Base-by-base conservation (phyloP, 1,140 invertebrate genomes). In the Drosophila mayri region DNA sequence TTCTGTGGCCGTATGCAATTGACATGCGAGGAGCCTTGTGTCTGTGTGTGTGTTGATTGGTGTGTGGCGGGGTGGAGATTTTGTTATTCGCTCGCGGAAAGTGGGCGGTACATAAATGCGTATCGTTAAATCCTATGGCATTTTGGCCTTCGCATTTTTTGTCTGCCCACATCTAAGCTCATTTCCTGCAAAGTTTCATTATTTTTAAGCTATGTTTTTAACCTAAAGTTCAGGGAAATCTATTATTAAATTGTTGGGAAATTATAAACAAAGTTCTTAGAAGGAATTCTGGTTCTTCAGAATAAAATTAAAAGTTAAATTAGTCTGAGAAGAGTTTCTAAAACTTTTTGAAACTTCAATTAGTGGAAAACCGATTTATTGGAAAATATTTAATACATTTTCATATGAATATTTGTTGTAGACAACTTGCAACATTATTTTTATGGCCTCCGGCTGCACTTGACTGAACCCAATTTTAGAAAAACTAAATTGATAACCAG, bases 1-100 rank as follows among this genome's bases (percentile, higher is more conserved):
- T n/a, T 14, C 59, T 32, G 47, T 32, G 59, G 59, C 44, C 59
- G 54, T 61, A 32, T 61, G 59, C 59, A 54, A 37, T 22, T 52
- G 59, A 52, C 44, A 61, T 52, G 59, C 46, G 30, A 35, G 11
- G 16, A 43, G 55, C 37, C 55, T n/a, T 25, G 14, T n/a, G 22
- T 25, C 9, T n/a, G 22, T 25, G 22, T 22, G 54, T 38, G 52
- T 22, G 50, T 4, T n/a, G 52, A 25, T 20, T 55, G 32, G 52
- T 14, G 52, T 54, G 52, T 25, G 52, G 10, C 10, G 52, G 37
- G 35, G 20, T 20, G 9, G 1, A 22, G 35, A 38, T 38, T 38
- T 55, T 38, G 52, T 38, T 38, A 55, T 55, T 55, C 32, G 52
- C n/a, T 4, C 5, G 0, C 28, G 10, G 10, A 55, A 25, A 11